Evolutionary conservation across 92 coral and sea anemone species (phyloP).

Genomic region (Bergia sp.): DNA sequence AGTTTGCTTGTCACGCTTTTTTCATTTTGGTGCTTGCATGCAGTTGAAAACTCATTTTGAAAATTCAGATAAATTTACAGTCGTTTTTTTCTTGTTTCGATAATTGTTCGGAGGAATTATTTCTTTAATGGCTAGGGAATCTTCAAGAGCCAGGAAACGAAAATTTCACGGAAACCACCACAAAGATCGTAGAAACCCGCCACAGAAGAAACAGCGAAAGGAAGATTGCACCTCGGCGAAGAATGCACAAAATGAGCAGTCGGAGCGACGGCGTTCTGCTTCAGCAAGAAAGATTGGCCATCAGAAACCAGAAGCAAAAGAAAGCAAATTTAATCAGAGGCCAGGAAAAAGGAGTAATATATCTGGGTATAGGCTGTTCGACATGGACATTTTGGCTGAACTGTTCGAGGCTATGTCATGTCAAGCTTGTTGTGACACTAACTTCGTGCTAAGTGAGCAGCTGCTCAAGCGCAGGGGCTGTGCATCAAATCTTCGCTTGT

Average conservation of each 20-base stretch:
- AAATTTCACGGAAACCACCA: conserved; percentile 36
- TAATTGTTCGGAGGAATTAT: conserved; percentile 14
- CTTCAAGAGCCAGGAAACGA: conserved; percentile 43
- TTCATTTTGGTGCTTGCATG: neutral
- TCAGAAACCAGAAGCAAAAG: conserved; percentile 14
- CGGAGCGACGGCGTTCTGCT: conserved; percentile 15
- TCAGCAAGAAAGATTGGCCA: conserved; percentile 46
- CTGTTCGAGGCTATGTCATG: conserved; percentile 42
- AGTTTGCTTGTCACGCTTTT: no score
- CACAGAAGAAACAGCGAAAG: conserved; percentile 1
- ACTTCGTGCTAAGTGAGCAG: conserved; percentile 29
- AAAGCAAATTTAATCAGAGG: conserved; percentile 8
- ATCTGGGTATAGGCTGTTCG: conserved; percentile 45
- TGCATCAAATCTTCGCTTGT: neutral
- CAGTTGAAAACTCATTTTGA: neutral
- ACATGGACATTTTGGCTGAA: conserved; percentile 43
- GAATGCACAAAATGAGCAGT: neutral
- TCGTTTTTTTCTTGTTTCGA: neutral
- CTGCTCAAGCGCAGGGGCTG: conserved; percentile 11
- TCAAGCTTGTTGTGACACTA: conserved; percentile 42
- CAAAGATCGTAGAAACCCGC: neutral
- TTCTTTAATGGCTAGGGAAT: conserved; percentile 29
- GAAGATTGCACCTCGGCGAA: neutral
- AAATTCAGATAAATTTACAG: neutral
- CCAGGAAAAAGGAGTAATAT: conserved; percentile 7